A percentile compares a stretch with the other conserved stretches of the same genome.
These are phyloP conservation scores for Haplotaxodon microlepis DNA, from an alignment of 2,113 vertebrate genomes.

Conservation along the genomic window DNA sequence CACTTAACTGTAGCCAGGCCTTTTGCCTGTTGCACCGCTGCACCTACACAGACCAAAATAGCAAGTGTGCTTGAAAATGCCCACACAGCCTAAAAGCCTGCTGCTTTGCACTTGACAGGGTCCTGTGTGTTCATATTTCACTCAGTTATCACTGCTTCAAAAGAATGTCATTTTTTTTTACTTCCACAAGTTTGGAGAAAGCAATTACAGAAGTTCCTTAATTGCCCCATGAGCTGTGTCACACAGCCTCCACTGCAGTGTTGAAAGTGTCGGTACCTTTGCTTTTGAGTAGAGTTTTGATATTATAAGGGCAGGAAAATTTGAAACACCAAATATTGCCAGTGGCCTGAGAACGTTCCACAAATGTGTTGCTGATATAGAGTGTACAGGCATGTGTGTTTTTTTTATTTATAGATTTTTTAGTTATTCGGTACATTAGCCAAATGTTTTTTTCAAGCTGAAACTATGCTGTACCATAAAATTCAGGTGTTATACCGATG, in stretches of 20 bases:
- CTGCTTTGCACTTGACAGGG: background rate
- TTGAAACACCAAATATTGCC: background rate
- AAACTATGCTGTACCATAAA: background rate
- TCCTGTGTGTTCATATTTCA: background rate
- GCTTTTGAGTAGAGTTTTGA: background rate
- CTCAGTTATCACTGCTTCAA: background rate
- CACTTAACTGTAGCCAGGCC: background rate
- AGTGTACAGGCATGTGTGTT: background rate
- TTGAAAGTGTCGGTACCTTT: background rate
- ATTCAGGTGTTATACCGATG: background rate
- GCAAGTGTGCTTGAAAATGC: background rate
- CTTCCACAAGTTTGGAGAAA: background rate
- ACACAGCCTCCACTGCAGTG: background rate
- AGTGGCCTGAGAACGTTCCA: accelerated
- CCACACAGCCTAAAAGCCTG: background rate
- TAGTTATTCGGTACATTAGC: background rate
- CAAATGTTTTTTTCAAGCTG: background rate
- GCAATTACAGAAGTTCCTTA: background rate
- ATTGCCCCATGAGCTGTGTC: background rate
- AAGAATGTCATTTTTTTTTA: accelerated
- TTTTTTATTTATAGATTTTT: background rate
- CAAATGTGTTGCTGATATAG: background rate
- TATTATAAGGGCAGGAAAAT: accelerated
- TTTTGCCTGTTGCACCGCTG: background rate
- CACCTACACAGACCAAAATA: background rate